Percentiles rank a stretch among this genome's conserved stretches.
phyloP scores from a whole-genome alignment of 1,140 invertebrate species.

The Heliothis virescens region DNA sequence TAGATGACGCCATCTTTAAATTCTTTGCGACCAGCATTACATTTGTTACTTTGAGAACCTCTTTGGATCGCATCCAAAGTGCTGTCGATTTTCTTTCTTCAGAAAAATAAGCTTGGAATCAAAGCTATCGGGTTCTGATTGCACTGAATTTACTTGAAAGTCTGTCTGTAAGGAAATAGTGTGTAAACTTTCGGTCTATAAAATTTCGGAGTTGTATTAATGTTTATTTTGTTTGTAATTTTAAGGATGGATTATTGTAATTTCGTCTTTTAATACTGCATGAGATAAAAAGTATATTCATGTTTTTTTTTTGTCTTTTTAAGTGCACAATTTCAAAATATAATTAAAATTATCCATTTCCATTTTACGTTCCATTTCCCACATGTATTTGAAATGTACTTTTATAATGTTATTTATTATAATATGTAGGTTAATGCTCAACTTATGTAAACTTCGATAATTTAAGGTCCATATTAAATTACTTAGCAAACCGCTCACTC shows the following conservation, averaged over 20 bases:
- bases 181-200: background rate
- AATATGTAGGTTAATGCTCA: too few relatives aligned
- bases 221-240: background rate
- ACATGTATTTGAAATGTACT: too few relatives aligned
- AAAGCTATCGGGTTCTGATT: conserved; percentile 33
- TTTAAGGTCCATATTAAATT: too few relatives aligned
- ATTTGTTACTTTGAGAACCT: conserved; percentile 12
- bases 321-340: too few relatives aligned
- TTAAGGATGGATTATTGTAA: too few relatives aligned
- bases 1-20: conserved; percentile 20
- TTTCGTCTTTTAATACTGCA: too few relatives aligned
- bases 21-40: conserved; percentile 4
- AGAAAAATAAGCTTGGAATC: conserved; percentile 3
- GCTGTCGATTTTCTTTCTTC: conserved; percentile 17
- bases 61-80: conserved; percentile 32
- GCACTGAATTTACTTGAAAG: conserved; percentile 19
- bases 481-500: background rate
- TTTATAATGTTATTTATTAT: too few relatives aligned
- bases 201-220: background rate
- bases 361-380: too few relatives aligned
- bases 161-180: conserved; percentile 8
- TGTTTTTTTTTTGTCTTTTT: too few relatives aligned
- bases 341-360: too few relatives aligned
- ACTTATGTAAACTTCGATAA: too few relatives aligned
- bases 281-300: too few relatives aligned